Percentiles rank a stretch among this genome's conserved stretches.
Evolutionary conservation across 2,797 vertebrate genomes (phyloP).

Genomic region (Australoheros facetus): DNA sequence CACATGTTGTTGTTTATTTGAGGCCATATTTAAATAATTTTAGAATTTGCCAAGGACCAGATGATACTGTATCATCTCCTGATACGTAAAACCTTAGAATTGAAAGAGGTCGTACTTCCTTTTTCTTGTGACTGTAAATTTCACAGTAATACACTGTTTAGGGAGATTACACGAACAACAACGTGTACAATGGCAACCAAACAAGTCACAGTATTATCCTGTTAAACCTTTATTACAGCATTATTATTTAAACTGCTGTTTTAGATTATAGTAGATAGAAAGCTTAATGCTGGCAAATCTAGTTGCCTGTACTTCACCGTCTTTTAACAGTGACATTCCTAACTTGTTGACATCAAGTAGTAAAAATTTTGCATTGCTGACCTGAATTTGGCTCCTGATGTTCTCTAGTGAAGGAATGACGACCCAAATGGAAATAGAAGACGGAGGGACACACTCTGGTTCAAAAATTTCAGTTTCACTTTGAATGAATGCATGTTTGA

Average conservation of each 20-base stretch:
- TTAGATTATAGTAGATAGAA: too few relatives aligned
- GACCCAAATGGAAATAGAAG: constrained; percentile 61
- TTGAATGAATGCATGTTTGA: constrained; percentile 44
- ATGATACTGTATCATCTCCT: not conserved
- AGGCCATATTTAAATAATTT: too few relatives aligned
- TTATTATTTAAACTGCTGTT: too few relatives aligned
- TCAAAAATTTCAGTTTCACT: constrained; percentile 69
- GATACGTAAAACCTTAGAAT: not conserved
- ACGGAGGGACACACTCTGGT: constrained; percentile 44
- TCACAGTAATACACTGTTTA: not conserved
- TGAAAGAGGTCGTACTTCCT: not conserved
- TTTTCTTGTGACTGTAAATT: not conserved
- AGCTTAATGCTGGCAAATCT: too few relatives aligned
- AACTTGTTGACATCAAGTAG: not conserved
- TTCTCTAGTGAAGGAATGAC: constrained; percentile 10
- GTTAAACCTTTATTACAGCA: too few relatives aligned
- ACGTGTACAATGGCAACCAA: too few relatives aligned
- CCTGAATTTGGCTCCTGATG: constrained; percentile 20
- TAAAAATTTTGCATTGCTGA: not conserved
- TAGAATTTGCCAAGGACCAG: not conserved
- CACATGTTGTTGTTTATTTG: not conserved
- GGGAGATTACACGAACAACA: not conserved
- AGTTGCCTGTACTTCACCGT: too few relatives aligned
- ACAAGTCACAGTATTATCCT: too few relatives aligned
- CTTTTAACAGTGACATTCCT: not conserved